A percentile compares a stretch with the other conserved stretches of the same genome.
Conservation (phyloP, 2,797 vertebrate genomes). For the Falco biarmicus region DNA sequence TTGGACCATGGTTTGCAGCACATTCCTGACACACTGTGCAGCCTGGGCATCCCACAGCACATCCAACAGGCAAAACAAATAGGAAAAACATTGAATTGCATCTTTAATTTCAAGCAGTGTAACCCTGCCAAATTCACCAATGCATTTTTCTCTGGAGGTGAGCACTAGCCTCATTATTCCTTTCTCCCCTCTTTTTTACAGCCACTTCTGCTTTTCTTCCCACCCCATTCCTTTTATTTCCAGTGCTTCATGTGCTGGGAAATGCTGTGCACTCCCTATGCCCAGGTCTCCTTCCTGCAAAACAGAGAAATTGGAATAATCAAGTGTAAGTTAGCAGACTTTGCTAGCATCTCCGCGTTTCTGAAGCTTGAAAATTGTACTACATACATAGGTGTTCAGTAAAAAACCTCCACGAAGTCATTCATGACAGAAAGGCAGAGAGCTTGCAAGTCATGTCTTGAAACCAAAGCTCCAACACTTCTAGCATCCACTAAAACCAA, state of each 20-base stretch:
- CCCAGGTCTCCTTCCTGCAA: background rate
- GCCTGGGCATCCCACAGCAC: background rate
- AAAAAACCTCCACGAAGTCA: background rate
- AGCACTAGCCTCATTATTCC: background rate
- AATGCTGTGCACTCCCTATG: background rate
- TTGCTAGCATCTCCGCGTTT: background rate
- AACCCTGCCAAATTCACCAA: background rate
- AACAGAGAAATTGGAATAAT: background rate
- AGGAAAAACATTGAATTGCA: background rate
- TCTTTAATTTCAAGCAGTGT: background rate
- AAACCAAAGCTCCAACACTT: background rate
- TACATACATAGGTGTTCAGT: background rate
- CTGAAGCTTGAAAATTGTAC: background rate
- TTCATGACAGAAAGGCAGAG: background rate
- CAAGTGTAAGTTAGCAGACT: background rate
- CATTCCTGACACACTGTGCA: accelerated
- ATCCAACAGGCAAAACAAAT: background rate
- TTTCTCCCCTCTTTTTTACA: background rate
- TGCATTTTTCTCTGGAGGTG: background rate
- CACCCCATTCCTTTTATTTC: background rate
- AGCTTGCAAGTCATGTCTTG: background rate
- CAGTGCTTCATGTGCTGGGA: background rate
- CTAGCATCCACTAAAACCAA: background rate
- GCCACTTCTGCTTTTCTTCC: background rate
- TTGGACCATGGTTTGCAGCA: background rate